Conservation (phyloP, 1,140 invertebrate genomes). For the Apis dorsata region DNA sequence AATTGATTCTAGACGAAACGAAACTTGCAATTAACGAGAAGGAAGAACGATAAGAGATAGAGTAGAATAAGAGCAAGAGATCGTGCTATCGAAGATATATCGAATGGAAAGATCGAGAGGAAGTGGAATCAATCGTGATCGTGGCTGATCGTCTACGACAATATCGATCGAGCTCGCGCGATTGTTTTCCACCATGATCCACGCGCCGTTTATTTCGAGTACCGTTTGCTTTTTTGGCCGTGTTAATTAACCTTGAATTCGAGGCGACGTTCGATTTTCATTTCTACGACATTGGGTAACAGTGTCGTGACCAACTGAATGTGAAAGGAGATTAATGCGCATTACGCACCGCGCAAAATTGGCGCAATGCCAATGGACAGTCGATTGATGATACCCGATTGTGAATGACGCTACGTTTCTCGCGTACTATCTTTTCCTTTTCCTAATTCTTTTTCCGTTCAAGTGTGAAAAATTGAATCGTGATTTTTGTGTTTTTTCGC, state of each 20-base stretch:
- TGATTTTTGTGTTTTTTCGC: neutral
- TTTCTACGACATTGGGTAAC: slow-evolving; percentile 55
- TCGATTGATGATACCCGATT: slow-evolving; percentile 42
- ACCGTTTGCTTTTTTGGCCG: neutral
- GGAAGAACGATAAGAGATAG: too few relatives aligned
- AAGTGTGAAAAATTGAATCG: neutral
- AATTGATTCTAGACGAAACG: neutral
- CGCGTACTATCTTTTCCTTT: too few relatives aligned
- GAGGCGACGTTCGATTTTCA: slow-evolving; percentile 52
- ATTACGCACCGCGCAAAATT: slow-evolving; percentile 24
- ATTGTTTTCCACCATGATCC: neutral
- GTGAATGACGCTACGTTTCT: neutral
- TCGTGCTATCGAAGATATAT: neutral
- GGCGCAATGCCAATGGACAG: slow-evolving; percentile 49
- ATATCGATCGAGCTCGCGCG: neutral
- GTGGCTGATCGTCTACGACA: slow-evolving; percentile 4
- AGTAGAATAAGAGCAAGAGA: neutral
- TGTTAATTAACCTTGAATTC: slow-evolving; percentile 60
- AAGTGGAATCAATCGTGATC: neutral
- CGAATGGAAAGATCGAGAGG: neutral
- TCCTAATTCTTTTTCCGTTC: too few relatives aligned
- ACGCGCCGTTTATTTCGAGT: slow-evolving; percentile 42
- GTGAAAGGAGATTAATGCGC: slow-evolving; percentile 54
- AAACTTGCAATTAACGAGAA: neutral
- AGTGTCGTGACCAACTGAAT: slow-evolving; percentile 20